Conservation (phyloP, 2,888 invertebrate genomes). For the Eucera pruinosa region DNA sequence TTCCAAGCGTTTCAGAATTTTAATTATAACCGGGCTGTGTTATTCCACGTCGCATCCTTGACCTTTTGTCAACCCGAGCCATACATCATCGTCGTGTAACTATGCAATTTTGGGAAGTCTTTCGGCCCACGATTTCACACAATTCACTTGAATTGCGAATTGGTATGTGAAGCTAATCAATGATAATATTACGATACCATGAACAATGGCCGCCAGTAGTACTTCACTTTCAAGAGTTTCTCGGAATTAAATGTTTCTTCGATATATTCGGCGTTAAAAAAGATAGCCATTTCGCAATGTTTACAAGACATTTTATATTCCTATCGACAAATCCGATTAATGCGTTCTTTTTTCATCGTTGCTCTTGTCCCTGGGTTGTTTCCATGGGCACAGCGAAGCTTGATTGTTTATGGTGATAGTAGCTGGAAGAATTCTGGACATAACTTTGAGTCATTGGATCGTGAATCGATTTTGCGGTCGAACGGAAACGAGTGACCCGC, state of each 20-base stretch:
- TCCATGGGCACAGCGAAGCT: background rate
- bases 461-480: background rate
- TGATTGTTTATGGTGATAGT: background rate
- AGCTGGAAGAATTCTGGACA: background rate
- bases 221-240: slow-evolving; percentile 18
- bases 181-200: slow-evolving; percentile 6
- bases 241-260: slow-evolving; percentile 7
- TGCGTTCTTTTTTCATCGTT: background rate
- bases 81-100: slow-evolving; percentile 29
- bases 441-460: background rate
- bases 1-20: slow-evolving; percentile 20
- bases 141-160: slow-evolving; percentile 38
- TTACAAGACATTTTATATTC: slow-evolving; percentile 1
- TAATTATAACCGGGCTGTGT: slow-evolving; percentile 50
- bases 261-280: background rate
- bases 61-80: slow-evolving; percentile 55
- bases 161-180: slow-evolving; percentile 15
- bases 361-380: background rate
- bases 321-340: slow-evolving; percentile 24
- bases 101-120: slow-evolving; percentile 42
- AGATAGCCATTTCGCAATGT: slow-evolving; percentile 16
- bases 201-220: background rate
- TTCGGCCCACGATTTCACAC: slow-evolving; percentile 47
- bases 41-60: slow-evolving; percentile 58
- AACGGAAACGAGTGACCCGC: background rate